These are phyloP conservation scores for Trogon melanurus DNA, from an alignment of 2,113 vertebrate genomes.

Conservation along the genomic window DNA sequence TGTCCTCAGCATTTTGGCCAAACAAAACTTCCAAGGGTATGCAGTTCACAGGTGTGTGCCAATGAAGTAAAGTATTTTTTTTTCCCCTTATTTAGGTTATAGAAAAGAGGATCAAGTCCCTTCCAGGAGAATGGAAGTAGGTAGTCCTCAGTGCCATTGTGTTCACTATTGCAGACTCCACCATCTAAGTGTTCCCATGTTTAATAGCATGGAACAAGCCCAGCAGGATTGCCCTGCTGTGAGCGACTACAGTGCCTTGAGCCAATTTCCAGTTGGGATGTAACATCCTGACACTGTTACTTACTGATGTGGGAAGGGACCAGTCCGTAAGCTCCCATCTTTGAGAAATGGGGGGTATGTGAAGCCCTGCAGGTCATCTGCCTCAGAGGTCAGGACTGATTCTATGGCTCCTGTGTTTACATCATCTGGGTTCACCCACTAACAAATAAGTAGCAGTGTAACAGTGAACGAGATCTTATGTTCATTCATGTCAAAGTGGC, in stretches of 20 bases:
- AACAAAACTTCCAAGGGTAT: not conserved
- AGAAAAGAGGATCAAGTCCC: not conserved
- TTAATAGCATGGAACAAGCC: not conserved
- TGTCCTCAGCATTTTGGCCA: not conserved
- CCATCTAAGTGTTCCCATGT: not conserved
- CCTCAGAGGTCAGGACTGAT: not conserved
- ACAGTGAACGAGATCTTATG: not conserved
- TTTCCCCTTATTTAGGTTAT: not conserved
- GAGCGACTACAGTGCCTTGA: not conserved
- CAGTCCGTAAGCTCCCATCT: rapidly evolving
- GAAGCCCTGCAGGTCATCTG: not conserved
- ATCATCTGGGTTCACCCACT: not conserved
- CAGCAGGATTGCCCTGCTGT: not conserved
- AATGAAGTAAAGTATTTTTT: not conserved
- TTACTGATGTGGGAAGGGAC: not conserved
- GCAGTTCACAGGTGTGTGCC: not conserved
- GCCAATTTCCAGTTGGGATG: not conserved
- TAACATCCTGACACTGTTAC: not conserved
- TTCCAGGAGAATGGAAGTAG: not conserved
- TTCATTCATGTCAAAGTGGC: not conserved
- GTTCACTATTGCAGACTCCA: not conserved
- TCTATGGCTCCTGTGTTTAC: not conserved
- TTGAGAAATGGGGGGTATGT: not conserved
- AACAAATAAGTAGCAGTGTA: not conserved
- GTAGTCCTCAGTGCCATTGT: not conserved